Conservation (phyloP, 2,888 invertebrate genomes). For the Enchytraeus crypticus region DNA sequence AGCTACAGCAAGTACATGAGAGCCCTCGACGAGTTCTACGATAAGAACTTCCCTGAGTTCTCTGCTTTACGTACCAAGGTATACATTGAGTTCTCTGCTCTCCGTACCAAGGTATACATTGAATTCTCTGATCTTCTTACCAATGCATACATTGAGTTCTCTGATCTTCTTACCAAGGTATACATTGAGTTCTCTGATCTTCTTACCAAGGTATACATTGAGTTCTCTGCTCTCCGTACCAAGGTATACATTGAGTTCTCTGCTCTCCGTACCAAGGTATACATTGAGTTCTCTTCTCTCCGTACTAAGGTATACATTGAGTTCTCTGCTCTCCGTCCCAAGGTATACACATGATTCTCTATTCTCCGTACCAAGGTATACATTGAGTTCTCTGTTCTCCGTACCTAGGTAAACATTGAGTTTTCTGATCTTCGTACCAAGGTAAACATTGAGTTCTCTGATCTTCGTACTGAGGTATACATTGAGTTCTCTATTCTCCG, state of each 20-base stretch:
- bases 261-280: no score
- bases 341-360: not conserved
- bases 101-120: no score
- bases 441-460: conserved; percentile 89
- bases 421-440: no score
- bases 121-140: no score
- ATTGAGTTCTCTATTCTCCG: not conserved
- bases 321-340: conserved; percentile 59
- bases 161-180: no score
- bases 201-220: not conserved
- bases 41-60: conserved; percentile 94
- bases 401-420: no score
- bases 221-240: not conserved
- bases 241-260: no score
- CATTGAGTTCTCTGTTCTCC: no score
- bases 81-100: not conserved
- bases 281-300: no score
- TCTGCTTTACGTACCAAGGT: conserved; percentile 51
- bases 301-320: conserved; percentile 94
- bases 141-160: no score
- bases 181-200: conserved; percentile 78
- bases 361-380: no score
- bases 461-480: not conserved
- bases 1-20: conserved; percentile 98
- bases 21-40: conserved; percentile 97